Conservation (phyloP, 1,140 invertebrate genomes). For the Euwallacea fornicatus region DNA sequence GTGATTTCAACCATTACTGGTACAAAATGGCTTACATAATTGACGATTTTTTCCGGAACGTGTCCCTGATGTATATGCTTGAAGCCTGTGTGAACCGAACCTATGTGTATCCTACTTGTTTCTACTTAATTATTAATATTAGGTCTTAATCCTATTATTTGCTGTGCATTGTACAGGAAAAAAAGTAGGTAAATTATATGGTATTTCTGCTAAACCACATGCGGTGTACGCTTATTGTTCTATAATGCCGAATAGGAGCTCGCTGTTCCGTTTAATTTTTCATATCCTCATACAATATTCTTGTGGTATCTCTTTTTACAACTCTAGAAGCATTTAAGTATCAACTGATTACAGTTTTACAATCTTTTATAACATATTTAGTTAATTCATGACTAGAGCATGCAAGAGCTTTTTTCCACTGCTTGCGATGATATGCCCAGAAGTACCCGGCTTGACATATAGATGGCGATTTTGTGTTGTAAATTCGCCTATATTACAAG, state of each 20-base stretch:
- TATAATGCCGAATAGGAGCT: constrained; percentile 32
- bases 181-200: constrained; percentile 50
- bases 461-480: too few species aligned
- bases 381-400: too few species aligned
- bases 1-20: constrained; percentile 12
- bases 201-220: constrained; percentile 50
- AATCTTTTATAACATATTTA: too few species aligned
- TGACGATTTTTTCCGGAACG: constrained; percentile 30
- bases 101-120: constrained; percentile 49
- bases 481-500: too few species aligned
- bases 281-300: constrained; percentile 30
- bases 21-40: constrained; percentile 34
- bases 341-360: too few species aligned
- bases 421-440: too few species aligned
- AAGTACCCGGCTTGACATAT: too few species aligned
- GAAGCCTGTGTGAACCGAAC: constrained; percentile 47
- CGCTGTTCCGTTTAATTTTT: constrained; percentile 28
- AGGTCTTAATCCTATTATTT: constrained; percentile 48
- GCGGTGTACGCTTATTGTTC: constrained; percentile 46
- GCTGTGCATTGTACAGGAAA: constrained; percentile 48
- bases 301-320: constrained; percentile 5
- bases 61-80: constrained; percentile 25
- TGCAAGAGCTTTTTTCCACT: too few species aligned
- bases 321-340: too few species aligned
- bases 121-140: constrained; percentile 50